Evolutionary conservation across 2,888 invertebrate genomes (phyloP).

Genomic region (Drosophila merina): DNA sequence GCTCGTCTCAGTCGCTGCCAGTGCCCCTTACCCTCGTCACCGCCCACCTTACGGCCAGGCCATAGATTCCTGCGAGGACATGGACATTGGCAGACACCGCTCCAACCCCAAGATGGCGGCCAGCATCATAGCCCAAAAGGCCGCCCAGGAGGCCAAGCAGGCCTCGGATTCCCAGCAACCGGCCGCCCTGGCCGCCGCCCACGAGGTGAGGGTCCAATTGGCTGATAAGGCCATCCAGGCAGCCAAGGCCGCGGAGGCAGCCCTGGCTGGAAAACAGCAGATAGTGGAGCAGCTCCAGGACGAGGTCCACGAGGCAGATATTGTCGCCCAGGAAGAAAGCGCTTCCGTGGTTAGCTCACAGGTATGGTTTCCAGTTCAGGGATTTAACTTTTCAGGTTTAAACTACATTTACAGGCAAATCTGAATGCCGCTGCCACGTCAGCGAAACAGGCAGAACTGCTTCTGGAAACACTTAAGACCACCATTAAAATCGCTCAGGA

Average conservation of each 20-base stretch:
- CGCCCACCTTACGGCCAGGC: background rate
- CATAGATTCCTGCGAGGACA: background rate
- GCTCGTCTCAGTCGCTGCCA: slow-evolving; percentile 8
- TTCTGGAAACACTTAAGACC: slow-evolving; percentile 83
- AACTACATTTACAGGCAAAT: slow-evolving; percentile 84
- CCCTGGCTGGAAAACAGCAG: slow-evolving; percentile 88
- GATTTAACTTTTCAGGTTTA: too few relatives aligned
- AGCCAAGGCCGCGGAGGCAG: slow-evolving; percentile 89
- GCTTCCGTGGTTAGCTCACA: slow-evolving; percentile 86
- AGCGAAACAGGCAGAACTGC: slow-evolving; percentile 86
- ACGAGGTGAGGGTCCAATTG: slow-evolving; percentile 89
- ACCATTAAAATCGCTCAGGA: slow-evolving; percentile 85
- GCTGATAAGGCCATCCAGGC: slow-evolving; percentile 89
- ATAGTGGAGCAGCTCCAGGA: slow-evolving; percentile 88
- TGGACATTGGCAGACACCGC: slow-evolving; percentile 4
- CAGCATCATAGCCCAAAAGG: slow-evolving; percentile 88
- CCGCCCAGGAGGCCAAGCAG: slow-evolving; percentile 87
- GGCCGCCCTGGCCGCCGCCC: slow-evolving; percentile 89
- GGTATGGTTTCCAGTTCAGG: slow-evolving; percentile 33
- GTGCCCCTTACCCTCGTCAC: background rate
- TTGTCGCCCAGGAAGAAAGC: slow-evolving; percentile 86
- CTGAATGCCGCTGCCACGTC: slow-evolving; percentile 86
- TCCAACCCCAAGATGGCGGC: slow-evolving; percentile 84
- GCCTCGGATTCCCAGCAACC: slow-evolving; percentile 85
- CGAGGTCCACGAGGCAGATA: slow-evolving; percentile 87